Evolutionary conservation across 2,797 vertebrate species (phyloP), one percentile per base, ranked within the genome.

Genomic region (Enteromius thamalakanensis): DNA sequence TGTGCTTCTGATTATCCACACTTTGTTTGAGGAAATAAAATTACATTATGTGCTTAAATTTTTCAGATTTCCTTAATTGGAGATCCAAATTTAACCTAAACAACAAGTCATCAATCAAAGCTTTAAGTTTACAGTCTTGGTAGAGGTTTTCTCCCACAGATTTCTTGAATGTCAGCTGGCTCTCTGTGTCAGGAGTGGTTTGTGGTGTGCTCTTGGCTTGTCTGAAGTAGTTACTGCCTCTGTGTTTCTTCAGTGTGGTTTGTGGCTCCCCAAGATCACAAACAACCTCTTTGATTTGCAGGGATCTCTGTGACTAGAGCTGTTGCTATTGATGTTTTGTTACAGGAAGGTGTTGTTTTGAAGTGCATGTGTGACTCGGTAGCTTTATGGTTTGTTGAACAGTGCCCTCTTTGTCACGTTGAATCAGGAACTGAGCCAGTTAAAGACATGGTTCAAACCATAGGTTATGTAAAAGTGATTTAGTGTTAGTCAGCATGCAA

Each of bases 201-300:
- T 82, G 80, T 53, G 80, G 80, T 82, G 45, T 55, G 34, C 42
- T 10, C 60, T 82, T 23, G 45, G 60, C 70, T 74, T 53, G 80
- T 82, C 80, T 55, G 17, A 67, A 82, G 71, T 76, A 45, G 58
- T 82, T 40, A 55, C 80, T 53, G 11, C 71, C 34, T 53, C 62
- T 55, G 34, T 76, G n/a, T 45, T 82, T 82, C 71, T 76, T 67
- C 40, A 45, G 34, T 42, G 32, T 79, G 77, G 69, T 75, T 64
- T 81, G 58, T 37, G 80, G 58, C 32, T 82, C 62, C 6, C 9
- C 19, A 15, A 21, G 47, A 75, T 82, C 21, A 23, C 60, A 67
- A 67, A 53, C 70, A 26, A 58, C 58, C 60, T 76, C 70, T 58
- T n/a, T 67, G n/a, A 23, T 67, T 67, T 67, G 67, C 47, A 32